Conservation (phyloP, 2,888 invertebrate species). For the Caenorhabditis uteleia region DNA sequence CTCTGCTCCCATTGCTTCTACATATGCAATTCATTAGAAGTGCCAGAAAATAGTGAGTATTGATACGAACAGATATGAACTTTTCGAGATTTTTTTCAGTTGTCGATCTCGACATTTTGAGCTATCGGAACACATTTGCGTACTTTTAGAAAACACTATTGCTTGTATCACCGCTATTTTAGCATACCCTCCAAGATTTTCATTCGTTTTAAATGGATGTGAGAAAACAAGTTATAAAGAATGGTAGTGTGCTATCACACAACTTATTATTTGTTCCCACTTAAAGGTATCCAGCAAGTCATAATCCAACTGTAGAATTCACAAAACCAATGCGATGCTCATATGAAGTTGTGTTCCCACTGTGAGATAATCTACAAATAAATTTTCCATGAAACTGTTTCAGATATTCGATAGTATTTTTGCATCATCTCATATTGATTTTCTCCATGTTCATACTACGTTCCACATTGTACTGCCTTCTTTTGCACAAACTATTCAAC, state of each 20-base stretch:
- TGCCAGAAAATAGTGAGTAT: conserved; percentile 28
- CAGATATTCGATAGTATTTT: conserved; percentile 58
- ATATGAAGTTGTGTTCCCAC: conserved; percentile 94
- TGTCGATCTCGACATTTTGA: conserved; percentile 23
- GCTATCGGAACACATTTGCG: conserved; percentile 72
- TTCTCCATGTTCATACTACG: conserved; percentile 52
- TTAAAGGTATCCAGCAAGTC: conserved; percentile 82
- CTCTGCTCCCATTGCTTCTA: conserved; percentile 82
- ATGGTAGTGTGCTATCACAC: conserved; percentile 77
- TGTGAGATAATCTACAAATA: conserved; percentile 75
- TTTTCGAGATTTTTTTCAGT: conserved; percentile 26
- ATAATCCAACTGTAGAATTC: conserved; percentile 92
- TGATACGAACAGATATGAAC: neutral
- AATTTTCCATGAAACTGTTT: conserved; percentile 1
- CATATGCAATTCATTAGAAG: conserved; percentile 87
- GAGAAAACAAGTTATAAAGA: conserved; percentile 77
- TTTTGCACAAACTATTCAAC: conserved; percentile 34
- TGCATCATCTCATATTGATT: conserved; percentile 45
- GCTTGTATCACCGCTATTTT: conserved; percentile 82
- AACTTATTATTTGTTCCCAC: conserved; percentile 1
- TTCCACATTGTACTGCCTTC: conserved; percentile 42
- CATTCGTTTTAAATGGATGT: conserved; percentile 78
- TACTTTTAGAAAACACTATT: conserved; percentile 81
- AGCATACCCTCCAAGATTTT: conserved; percentile 82
- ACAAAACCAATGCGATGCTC: conserved; percentile 88